Percentiles rank a stretch among this genome's conserved stretches.
Evolutionary conservation across 1,140 invertebrate genomes (phyloP).

Genomic region (Orchesella cincta): DNA sequence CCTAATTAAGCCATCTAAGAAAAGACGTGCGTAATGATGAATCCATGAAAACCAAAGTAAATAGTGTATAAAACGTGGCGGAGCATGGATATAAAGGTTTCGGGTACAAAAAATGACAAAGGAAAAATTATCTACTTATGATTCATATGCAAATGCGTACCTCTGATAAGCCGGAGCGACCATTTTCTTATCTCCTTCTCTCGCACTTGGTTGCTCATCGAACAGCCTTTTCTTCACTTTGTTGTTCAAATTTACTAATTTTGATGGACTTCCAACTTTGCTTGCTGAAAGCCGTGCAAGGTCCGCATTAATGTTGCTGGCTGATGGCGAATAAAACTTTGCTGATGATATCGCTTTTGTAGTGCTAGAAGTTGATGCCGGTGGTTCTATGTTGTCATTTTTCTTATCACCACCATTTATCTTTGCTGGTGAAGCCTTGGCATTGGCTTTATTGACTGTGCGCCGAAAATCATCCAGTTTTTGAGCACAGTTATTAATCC

Average conservation of each 20-base stretch:
- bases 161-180: conserved; percentile 9
- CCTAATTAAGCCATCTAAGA: neutral
- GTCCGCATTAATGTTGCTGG: neutral
- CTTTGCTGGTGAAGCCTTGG: neutral
- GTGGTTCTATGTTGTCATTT: neutral
- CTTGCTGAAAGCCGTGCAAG: neutral
- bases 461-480: neutral
- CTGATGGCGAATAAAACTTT: neutral
- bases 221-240: conserved; percentile 19
- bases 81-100: neutral
- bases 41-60: too few species aligned
- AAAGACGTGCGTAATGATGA: neutral
- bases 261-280: neutral
- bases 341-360: neutral
- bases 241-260: conserved; percentile 9
- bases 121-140: too few species aligned
- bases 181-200: neutral
- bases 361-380: neutral
- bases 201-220: neutral
- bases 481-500: neutral
- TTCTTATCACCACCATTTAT: neutral
- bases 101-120: neutral
- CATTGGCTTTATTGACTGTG: neutral
- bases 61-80: too few species aligned
- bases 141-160: conserved; percentile 7